Base-by-base conservation (phyloP, 1,140 invertebrate species). In the Kradibia gibbosae region DNA sequence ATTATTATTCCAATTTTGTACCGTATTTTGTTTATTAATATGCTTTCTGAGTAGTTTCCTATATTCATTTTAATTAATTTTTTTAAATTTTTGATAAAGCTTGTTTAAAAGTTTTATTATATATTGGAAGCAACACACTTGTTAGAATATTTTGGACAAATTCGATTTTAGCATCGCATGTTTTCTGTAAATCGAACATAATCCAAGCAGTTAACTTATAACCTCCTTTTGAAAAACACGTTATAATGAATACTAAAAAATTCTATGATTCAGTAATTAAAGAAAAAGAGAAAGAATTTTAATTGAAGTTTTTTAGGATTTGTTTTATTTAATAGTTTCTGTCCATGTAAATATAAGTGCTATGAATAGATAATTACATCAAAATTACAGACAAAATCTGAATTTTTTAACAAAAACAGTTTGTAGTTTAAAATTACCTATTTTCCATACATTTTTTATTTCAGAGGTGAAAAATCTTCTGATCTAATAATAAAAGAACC, bases 151-250 rank as follows among this genome's bases (percentile, higher is more conserved):
- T 45, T 78, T 34, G 28, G 45, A 74, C 57, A 50, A 74, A 74
- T 65, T 80, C 71, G 57, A 80, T 74, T 60, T 74, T 70, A 80
- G 71, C 81, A 76, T 80, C 78, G 85, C 84, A 86, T 86, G 83
- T 67, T 83, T 60, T 74, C 36, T 74, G n/a, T n/a, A n/a, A 74
- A 57, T 48, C 72, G 20, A 36, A 39, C 74, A 53, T 60, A 83
- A 42, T 74, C 57, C 42, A 74, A 25, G 71, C 42, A 57, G 34
- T 45, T 4, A 22, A 62, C 55, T 39, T 72, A 53, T 31, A 8
- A 25, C 34, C 3, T 48, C 28, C 28, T 65, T 65, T 3, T 65
- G 15, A 34, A 13, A 65, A 31, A 65, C 42, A 45, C 42, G 5
- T 45, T 45, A 5, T 45, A 45, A 45, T 45, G 42, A 45, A 45